Evolutionary conservation across 2,888 invertebrate genomes (phyloP), one percentile per base, ranked within the genome.

Genomic region (Helicoverpa assulta): DNA sequence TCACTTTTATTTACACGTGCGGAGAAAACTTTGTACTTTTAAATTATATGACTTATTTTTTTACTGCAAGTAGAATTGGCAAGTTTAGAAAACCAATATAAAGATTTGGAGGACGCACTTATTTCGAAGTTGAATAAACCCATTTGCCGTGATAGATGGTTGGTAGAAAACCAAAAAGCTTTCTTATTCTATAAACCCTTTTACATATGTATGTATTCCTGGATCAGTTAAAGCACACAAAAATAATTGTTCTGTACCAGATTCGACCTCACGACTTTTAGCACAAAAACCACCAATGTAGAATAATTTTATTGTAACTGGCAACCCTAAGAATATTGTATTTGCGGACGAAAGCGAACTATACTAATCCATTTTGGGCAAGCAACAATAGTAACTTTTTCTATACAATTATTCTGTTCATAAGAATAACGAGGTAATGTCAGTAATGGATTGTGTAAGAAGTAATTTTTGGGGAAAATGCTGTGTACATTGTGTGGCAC

Each of bases 321-420:
- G 43, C 68, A 71, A 19, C 71, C 75, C 78, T 75, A 7, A 40
- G 26, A 60, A 62, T 51, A n/a, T 60, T 40, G 40, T 40, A 14
- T 14, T 40, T 0, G 6, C 56, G 47, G 19, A 72, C 67, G 53
- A 66, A 26, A n/a, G 29, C 21, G 18, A 8, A 51, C 50, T 43
- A 52, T 54, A 60, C 33, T 47, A 64, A 67, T 64, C 61, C 52
- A 75, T 71, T 77, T 73, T 77, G 58, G 50, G 58, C 19, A 26
- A 59, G 47, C 55, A 37, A 75, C 78, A 80, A 80, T 66, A 19
- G 54, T 12, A 67, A 67, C 26, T 71, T 79, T 70, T 75, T 71
- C 69, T 67, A 71, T 58, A 63, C 54, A 67, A 66, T 78, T 69
- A 67, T 75, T 66, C 37, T 14, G 16, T 50, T 62, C 40, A n/a